Conservation (phyloP, 2,113 vertebrate species). For the Heliornis fulica region DNA sequence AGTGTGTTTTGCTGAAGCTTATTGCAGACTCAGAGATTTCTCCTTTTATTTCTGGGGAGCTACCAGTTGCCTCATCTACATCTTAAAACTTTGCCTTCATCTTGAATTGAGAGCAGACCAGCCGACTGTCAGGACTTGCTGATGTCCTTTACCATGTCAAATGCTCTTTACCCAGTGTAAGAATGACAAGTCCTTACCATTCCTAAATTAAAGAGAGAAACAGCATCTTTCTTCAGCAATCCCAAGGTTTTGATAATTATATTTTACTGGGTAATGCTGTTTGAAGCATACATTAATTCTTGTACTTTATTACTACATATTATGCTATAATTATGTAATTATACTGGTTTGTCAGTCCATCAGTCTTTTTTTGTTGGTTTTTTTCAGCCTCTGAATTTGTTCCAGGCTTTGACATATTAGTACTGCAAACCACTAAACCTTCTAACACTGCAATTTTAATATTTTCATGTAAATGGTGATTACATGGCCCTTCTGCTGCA, state of each 20-base stretch:
- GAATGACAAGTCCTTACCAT: neutral
- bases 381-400: slow-evolving; percentile 29
- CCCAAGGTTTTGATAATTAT: neutral
- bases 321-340: slow-evolving; percentile 37
- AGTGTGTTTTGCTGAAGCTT: neutral
- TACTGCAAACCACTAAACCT: neutral
- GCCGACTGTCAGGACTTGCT: neutral
- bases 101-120: neutral
- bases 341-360: slow-evolving; percentile 6
- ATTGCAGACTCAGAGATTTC: neutral
- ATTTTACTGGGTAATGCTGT: slow-evolving; percentile 1
- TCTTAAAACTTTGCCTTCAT: neutral
- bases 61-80: neutral
- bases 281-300: slow-evolving; percentile 10
- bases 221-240: neutral
- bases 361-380: neutral
- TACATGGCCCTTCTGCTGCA: neutral
- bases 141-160: neutral
- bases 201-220: neutral
- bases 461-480: neutral
- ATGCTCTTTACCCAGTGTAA: neutral
- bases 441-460: neutral
- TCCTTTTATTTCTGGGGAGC: neutral
- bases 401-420: neutral
- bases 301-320: neutral